A percentile compares a stretch with the other conserved stretches of the same genome.
phyloP scores from a whole-genome alignment of 2,888 invertebrate species.

The Lasius fuliginosus region DNA sequence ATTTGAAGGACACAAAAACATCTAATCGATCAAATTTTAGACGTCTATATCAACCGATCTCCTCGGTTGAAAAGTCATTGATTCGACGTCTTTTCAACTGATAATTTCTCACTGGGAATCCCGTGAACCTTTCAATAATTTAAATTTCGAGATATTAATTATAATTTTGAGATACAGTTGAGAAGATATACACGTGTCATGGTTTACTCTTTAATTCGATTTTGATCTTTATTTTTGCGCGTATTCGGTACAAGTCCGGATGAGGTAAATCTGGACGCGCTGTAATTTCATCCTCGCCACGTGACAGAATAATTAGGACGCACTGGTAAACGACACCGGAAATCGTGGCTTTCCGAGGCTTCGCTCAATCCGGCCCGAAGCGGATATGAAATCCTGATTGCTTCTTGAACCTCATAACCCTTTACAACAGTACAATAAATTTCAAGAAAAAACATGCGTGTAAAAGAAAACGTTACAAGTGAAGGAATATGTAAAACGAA shows the following conservation, averaged over 20 bases:
- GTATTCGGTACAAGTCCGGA: background rate
- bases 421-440: background rate
- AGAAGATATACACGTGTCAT: background rate
- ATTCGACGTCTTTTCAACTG: too few relatives aligned
- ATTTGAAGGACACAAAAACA: too few relatives aligned
- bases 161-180: background rate
- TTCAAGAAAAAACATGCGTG: background rate
- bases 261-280: conserved; percentile 46
- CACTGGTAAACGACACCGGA: conserved; percentile 78
- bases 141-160: background rate
- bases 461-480: background rate
- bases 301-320: conserved; percentile 69
- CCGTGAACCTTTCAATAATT: background rate
- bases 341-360: conserved; percentile 78
- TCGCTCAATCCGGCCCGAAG: conserved; percentile 76
- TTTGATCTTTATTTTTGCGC: background rate
- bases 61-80: too few relatives aligned
- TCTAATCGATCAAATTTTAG: too few relatives aligned
- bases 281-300: conserved; percentile 58
- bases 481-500: background rate
- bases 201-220: background rate
- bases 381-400: conserved; percentile 77
- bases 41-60: too few relatives aligned
- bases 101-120: too few relatives aligned
- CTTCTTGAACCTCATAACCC: conserved; percentile 57